phyloP scores from a whole-genome alignment of 1,140 invertebrate genomes.

The Drosophila melanogaster region DNA sequence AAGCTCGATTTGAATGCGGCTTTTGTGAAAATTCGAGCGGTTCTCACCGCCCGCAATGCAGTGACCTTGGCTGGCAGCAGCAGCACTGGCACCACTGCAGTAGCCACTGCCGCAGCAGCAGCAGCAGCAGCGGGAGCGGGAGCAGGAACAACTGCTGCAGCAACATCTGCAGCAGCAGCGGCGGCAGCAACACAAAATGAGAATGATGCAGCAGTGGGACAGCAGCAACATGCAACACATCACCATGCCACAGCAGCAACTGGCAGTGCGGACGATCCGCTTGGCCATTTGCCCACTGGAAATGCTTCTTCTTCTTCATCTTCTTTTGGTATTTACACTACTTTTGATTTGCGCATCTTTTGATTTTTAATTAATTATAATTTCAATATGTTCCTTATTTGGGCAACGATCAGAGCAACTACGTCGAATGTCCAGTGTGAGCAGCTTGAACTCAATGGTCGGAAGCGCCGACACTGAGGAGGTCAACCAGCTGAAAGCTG shows the following conservation, averaged over 20 bases:
- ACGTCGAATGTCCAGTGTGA: constrained; percentile 76
- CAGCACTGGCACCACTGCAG: constrained; percentile 2
- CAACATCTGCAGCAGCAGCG: constrained; percentile 10
- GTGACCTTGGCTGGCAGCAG: constrained; percentile 51
- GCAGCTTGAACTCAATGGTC: constrained; percentile 53
- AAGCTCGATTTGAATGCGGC: constrained; percentile 74
- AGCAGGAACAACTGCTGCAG: not conserved
- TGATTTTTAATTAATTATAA: constrained; percentile 27
- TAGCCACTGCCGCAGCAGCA: constrained; percentile 19
- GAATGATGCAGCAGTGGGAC: not conserved
- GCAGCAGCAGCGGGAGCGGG: constrained; percentile 1
- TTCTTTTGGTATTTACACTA: constrained; percentile 78
- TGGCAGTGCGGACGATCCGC: constrained; percentile 63
- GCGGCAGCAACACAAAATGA: constrained; percentile 2
- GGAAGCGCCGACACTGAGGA: constrained; percentile 74
- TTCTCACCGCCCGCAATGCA: constrained; percentile 74
- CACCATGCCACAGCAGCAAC: not conserved
- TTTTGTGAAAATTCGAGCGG: constrained; percentile 78
- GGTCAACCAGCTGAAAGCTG: constrained; percentile 84
- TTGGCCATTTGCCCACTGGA: constrained; percentile 80
- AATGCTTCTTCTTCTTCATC: constrained; percentile 82
- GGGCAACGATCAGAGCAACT: constrained; percentile 56
- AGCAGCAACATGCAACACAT: constrained; percentile 12
- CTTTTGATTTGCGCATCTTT: constrained; percentile 24
- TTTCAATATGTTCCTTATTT: constrained; percentile 21